Evolutionary conservation across 2,797 vertebrate species (phyloP), one percentile per base, ranked within the genome.

Genomic region (Pitangus sulphuratus): DNA sequence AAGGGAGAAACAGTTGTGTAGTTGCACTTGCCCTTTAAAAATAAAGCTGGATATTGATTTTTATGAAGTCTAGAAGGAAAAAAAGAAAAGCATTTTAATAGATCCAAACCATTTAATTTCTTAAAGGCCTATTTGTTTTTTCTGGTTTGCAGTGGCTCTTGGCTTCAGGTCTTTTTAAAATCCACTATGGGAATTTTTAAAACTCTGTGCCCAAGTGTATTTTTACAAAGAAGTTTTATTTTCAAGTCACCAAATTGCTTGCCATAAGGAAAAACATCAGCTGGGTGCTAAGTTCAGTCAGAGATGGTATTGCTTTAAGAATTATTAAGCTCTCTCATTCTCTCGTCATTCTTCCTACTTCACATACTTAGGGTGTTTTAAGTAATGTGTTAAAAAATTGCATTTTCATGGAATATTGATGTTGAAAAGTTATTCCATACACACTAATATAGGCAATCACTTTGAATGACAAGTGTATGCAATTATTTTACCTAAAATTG

Each of bases 111-210:
- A 62, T 76, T 86, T 84, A 45, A 44, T 68, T 81, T 89, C 35
- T 71, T 84, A 61, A 86, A 86, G 80, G 16, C 30, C 51, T 45
- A 0, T 45, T 69, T 71, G 25, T 83, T 90, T 91, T 75, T 47
- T 48, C 39, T 88, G 45, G 8, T 86, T 76, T 66, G 48, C 47
- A 76, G 47, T 87, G 58, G 6, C 57, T 76, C 30, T 85, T 92
- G n/a, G 45, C 68, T 90, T 93, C 44, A 76, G 44, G 25, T 58
- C 47, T 68, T 95, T 87, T 89, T 81, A 61, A 84, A 72, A 84
- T 51, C 53, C 24, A 25, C 47, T 79, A 2, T 20, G 50, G 60
- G 50, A 61, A 39, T 50, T 94, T 95, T 78, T 80, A 75, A 91
- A 89, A 80, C 56, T 51, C 26, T 1, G 15, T 48, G 48, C 15